Conservation (phyloP, 2,797 vertebrate species). For the Botia kubotai region DNA sequence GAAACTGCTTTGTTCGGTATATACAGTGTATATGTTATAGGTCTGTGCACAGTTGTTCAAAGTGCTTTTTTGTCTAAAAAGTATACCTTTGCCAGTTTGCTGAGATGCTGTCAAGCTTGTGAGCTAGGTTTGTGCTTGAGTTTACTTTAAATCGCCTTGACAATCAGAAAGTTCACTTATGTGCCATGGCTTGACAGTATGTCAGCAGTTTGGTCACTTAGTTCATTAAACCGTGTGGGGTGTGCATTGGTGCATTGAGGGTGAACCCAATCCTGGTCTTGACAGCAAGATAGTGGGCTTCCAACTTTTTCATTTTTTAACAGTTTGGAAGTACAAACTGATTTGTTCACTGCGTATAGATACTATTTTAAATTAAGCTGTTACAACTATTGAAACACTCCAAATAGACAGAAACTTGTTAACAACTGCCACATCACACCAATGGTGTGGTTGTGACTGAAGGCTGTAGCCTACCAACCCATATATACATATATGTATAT, state of each 20-base stretch:
- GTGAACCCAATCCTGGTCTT: constrained; percentile 42
- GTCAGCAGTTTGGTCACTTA: constrained; percentile 46
- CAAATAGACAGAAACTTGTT: constrained; percentile 6
- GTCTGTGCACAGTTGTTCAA: not conserved
- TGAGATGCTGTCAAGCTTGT: constrained; percentile 56
- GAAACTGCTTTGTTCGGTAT: no score
- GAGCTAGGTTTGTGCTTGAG: constrained; percentile 69
- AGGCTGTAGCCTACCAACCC: not conserved
- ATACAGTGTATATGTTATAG: no score
- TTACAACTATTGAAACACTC: constrained; percentile 5
- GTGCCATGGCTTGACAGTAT: constrained; percentile 61
- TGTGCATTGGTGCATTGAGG: constrained; percentile 50
- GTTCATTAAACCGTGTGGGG: constrained; percentile 46
- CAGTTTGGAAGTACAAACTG: constrained; percentile 9
- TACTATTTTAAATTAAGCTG: not conserved
- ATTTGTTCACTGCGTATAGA: constrained; percentile 17
- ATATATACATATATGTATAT: not conserved
- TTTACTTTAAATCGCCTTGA: constrained; percentile 66
- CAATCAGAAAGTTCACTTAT: constrained; percentile 67
- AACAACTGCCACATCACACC: not conserved
- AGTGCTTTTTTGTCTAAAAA: constrained; percentile 40
- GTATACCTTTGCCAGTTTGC: constrained; percentile 41
- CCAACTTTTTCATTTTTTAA: constrained; percentile 36
- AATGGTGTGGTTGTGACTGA: not conserved
- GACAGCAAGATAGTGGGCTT: constrained; percentile 51